Conservation (phyloP, 2,888 invertebrate species). For the Entomobrya proxima region DNA sequence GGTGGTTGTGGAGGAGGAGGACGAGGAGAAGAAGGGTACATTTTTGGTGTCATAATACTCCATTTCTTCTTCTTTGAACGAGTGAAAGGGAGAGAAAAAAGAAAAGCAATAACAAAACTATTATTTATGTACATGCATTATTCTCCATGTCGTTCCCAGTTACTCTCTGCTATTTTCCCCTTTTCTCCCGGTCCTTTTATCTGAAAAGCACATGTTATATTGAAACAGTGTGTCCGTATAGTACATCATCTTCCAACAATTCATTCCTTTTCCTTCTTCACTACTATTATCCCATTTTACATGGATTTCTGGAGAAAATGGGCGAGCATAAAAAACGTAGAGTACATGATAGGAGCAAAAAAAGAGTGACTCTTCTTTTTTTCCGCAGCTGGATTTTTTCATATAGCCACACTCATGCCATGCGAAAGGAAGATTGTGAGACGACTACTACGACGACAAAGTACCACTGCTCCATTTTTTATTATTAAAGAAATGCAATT, state of each 20-base stretch:
- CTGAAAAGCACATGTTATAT: neutral
- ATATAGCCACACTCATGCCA: neutral
- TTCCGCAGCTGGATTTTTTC: neutral
- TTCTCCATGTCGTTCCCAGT: conserved; percentile 3
- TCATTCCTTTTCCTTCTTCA: neutral
- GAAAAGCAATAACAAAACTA: conserved; percentile 43
- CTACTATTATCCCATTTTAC: conserved; percentile 32
- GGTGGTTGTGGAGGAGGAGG: neutral
- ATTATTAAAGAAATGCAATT: conserved; percentile 38
- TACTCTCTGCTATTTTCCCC: neutral
- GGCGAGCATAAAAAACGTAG: neutral
- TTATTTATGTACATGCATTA: conserved; percentile 45
- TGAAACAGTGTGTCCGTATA: neutral
- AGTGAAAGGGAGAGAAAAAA: neutral
- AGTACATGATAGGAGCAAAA: neutral
- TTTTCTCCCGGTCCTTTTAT: neutral
- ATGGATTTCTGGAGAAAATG: conserved; percentile 27
- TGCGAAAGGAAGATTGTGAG: neutral
- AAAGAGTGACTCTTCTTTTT: too few species aligned
- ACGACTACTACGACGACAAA: conserved; percentile 7
- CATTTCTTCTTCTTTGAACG: conserved; percentile 2
- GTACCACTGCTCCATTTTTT: conserved; percentile 40
- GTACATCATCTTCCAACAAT: neutral
- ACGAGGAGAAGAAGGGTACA: conserved; percentile 7
- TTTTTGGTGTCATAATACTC: conserved; percentile 31